phyloP scores from a whole-genome alignment of 2,888 invertebrate species.

The Ornithoptera alexandrae region DNA sequence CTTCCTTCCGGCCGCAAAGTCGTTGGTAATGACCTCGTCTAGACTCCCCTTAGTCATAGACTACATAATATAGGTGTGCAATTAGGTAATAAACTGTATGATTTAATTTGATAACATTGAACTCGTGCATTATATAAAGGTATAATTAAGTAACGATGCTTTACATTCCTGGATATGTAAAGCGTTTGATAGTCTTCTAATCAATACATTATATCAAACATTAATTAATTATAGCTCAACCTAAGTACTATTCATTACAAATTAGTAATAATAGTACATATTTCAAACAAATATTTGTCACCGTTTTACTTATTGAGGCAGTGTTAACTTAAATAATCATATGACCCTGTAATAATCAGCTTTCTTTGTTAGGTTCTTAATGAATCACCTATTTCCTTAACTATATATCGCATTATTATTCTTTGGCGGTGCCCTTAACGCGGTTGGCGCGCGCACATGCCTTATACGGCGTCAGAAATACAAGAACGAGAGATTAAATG shows the following conservation, averaged over 20 bases:
- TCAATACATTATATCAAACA: too few relatives aligned
- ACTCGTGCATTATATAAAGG: background rate
- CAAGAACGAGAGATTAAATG: slow-evolving; percentile 73
- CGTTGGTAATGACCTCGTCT: slow-evolving; percentile 47
- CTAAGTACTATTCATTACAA: too few relatives aligned
- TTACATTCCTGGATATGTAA: too few relatives aligned
- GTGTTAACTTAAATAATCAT: background rate
- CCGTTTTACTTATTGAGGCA: background rate
- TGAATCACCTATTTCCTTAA: slow-evolving; percentile 24
- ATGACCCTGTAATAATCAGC: slow-evolving; percentile 4
- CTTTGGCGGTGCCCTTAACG: slow-evolving; percentile 51
- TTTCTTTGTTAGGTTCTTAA: slow-evolving; percentile 24
- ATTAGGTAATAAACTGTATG: slow-evolving; percentile 5
- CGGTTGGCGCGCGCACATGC: slow-evolving; percentile 65
- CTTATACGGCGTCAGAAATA: slow-evolving; percentile 69
- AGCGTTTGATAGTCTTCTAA: too few relatives aligned
- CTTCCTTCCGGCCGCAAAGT: slow-evolving; percentile 45
- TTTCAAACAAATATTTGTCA: background rate
- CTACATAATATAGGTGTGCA: slow-evolving; percentile 13
- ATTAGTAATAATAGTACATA: background rate
- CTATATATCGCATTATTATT: slow-evolving; percentile 39
- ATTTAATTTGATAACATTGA: slow-evolving; percentile 2
- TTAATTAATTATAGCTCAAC: too few relatives aligned
- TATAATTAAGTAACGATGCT: too few relatives aligned
- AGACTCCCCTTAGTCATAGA: slow-evolving; percentile 38